Conservation (phyloP, 1,140 invertebrate species). For the Drosophila mojavensis region DNA sequence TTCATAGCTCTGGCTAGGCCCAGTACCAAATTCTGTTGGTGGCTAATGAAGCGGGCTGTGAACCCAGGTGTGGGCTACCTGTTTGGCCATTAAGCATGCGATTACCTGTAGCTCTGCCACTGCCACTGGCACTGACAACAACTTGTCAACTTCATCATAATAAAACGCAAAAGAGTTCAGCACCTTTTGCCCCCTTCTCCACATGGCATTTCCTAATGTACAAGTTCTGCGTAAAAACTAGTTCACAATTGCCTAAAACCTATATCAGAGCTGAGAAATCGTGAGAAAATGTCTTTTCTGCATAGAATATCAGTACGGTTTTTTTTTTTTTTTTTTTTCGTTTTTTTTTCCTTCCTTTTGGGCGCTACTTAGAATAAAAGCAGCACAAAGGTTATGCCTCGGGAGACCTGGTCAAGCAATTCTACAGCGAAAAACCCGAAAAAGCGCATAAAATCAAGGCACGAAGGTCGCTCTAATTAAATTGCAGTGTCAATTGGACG, state of each 20-base stretch:
- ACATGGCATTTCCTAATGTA: conserved; percentile 56
- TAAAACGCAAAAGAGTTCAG: conserved; percentile 72
- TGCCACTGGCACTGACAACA: conserved; percentile 11
- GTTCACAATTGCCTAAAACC: conserved; percentile 39
- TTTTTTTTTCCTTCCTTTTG: conserved; percentile 19
- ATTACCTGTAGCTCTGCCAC: conserved; percentile 39
- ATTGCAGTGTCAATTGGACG: conserved; percentile 73
- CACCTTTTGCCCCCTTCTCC: conserved; percentile 55
- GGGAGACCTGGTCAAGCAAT: conserved; percentile 65
- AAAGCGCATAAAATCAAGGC: conserved; percentile 60
- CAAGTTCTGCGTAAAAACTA: conserved; percentile 76
- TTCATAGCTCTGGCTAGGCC: conserved; percentile 61
- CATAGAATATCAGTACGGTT: conserved; percentile 45
- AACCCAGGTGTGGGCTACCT: conserved; percentile 56
- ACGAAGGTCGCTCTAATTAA: conserved; percentile 79
- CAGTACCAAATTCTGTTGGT: conserved; percentile 41
- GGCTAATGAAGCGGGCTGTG: conserved; percentile 58
- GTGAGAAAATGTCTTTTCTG: conserved; percentile 74
- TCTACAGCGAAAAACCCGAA: conserved; percentile 43
- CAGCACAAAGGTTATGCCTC: conserved; percentile 73
- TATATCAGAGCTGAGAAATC: conserved; percentile 70
- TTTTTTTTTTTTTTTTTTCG: background rate
- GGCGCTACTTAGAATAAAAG: conserved; percentile 58
- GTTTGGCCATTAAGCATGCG: conserved; percentile 58
- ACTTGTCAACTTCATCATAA: conserved; percentile 47